Evolutionary conservation across 2,888 invertebrate genomes (phyloP), one percentile per base, ranked within the genome.

Genomic region (Chrysopilus asiliformis): DNA sequence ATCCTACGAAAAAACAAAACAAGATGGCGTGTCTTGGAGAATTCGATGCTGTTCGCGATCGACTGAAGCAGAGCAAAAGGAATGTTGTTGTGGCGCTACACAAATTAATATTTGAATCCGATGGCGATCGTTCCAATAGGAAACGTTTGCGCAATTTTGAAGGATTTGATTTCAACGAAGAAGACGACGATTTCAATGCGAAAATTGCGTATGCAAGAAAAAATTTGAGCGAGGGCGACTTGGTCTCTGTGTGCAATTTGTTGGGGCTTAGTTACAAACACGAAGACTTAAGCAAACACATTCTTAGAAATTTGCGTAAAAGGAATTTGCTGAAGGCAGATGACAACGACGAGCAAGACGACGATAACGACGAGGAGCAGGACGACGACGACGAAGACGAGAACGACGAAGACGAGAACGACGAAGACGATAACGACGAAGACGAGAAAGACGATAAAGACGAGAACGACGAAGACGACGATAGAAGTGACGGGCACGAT

Each of bases 81-180:
- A 13, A 9, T 8, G 16, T 14, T 14, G n/a, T 44, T 15, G 28
- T 29, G 3, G 24, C 36, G 20, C 24, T 44, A 18, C 38, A 40
- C 13, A 40, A 42, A 34, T 36, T 34, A 22, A 24, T 42, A 4
- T 44, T 40, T 31, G 38, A 38, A 26, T 20, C 6, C 3, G 44
- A 44, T 29, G 42, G 41, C 13, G 41, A 42, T 29, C 27, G 42
- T 16, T 10, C 18, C 17, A 44, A 44, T 24, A 28, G 42, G 17
- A 22, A 26, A 19, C 34, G 39, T n/a, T 36, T 44, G 9, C 26
- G 44, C 25, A 34, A 36, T 22, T 43, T 42, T 18, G n/a, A 29
- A 27, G 41, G 42, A 6, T 44, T 44, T 16, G 20, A 34, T 2
- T 42, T 26, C 24, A 32, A 42, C 20, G 41, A 41, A 10, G 26